Conservation (phyloP, 2,113 vertebrate genomes). For the Daphoenositta chrysoptera region DNA sequence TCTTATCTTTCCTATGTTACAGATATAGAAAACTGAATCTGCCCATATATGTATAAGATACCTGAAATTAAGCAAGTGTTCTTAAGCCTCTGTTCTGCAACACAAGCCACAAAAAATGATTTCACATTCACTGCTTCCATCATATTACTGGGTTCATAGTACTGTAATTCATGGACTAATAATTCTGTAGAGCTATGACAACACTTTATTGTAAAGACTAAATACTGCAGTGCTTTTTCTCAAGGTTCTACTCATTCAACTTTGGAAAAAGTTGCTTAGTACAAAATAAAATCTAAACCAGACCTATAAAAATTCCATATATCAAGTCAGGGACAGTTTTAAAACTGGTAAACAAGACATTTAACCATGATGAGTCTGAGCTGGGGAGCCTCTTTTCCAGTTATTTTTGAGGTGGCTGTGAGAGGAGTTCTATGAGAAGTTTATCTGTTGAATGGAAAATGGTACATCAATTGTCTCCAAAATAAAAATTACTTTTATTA, state of each 20-base stretch:
- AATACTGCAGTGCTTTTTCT: background rate
- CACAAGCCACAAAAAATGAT: background rate
- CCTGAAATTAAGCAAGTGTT: background rate
- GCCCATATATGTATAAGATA: background rate
- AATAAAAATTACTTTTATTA: constrained; percentile 10
- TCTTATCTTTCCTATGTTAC: background rate
- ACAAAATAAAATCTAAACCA: background rate
- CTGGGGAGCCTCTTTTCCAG: background rate
- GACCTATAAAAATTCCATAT: fast-evolving
- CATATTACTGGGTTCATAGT: background rate
- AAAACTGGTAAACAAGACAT: background rate
- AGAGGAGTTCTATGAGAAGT: background rate
- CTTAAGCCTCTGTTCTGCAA: background rate
- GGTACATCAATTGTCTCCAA: background rate
- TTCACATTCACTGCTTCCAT: background rate
- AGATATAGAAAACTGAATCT: background rate
- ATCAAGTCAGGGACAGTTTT: background rate
- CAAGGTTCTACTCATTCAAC: background rate
- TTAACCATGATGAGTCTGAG: background rate
- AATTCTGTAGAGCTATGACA: background rate
- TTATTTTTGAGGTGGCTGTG: background rate
- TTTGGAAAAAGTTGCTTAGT: background rate
- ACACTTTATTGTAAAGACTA: background rate
- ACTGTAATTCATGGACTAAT: background rate
- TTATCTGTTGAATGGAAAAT: background rate